These are phyloP conservation scores for Dryadula phaetusa DNA, from an alignment of 2,888 invertebrate species.

Conservation along the genomic window DNA sequence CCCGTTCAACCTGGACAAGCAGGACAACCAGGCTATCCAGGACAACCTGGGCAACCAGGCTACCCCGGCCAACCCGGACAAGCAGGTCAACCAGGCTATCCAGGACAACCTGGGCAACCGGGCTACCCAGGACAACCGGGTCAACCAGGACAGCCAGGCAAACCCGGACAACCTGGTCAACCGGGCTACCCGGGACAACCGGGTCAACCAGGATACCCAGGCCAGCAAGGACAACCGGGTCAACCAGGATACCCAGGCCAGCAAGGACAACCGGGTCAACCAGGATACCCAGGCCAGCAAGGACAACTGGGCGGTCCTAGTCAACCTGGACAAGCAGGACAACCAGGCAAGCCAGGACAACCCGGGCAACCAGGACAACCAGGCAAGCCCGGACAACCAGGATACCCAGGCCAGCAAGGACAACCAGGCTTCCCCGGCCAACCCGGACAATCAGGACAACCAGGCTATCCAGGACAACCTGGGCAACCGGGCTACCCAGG, in stretches of 20 bases:
- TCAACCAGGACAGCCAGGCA: constrained; percentile 56
- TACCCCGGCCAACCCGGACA: too few species aligned
- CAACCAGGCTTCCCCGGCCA: constrained; percentile 50
- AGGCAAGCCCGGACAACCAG: constrained; percentile 47
- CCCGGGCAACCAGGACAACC: constrained; percentile 49
- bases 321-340: too few species aligned
- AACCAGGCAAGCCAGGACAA: too few species aligned
- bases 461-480: constrained; percentile 59
- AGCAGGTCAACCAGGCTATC: too few species aligned
- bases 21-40: too few species aligned
- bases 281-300: constrained; percentile 47
- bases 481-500: constrained; percentile 52
- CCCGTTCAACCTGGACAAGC: too few species aligned
- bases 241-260: too few species aligned
- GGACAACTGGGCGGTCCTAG: constrained; percentile 48
- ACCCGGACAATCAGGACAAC: constrained; percentile 63
- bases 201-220: too few species aligned
- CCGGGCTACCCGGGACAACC: constrained; percentile 47
- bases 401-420: constrained; percentile 46
- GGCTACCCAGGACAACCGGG: too few species aligned
- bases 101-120: too few species aligned
- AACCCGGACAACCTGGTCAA: constrained; percentile 54
- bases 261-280: constrained; percentile 44
- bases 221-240: too few species aligned
- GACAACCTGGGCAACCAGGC: too few species aligned